Evolutionary conservation across 23 tunicate genomes (phyloP).

Genomic region (Diplosoma virens): DNA sequence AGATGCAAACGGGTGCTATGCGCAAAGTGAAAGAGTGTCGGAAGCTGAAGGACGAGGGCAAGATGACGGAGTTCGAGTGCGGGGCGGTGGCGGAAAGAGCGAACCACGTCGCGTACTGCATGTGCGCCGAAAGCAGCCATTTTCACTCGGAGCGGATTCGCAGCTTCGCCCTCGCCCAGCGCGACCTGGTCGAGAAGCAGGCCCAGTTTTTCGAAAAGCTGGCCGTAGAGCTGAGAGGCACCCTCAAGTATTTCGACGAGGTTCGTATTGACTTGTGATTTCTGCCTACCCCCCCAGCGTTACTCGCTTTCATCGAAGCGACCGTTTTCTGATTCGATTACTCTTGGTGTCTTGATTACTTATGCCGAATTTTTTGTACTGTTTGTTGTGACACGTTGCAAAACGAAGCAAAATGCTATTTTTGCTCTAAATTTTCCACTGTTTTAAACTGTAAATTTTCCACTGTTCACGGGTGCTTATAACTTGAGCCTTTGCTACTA

Average conservation of each 20-base stretch:
- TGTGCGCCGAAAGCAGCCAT: constrained; percentile 80
- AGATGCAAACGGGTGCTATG: constrained; percentile 90
- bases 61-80: constrained; percentile 67
- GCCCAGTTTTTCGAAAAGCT: constrained; percentile 73
- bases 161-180: constrained; percentile 53
- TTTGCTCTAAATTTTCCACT: too few relatives aligned
- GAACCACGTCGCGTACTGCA: constrained; percentile 59
- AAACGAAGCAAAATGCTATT: too few relatives aligned
- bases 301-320: too few relatives aligned
- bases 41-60: constrained; percentile 69
- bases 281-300: too few relatives aligned
- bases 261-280: constrained; percentile 4
- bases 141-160: constrained; percentile 79
- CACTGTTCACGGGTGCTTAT: too few relatives aligned
- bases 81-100: constrained; percentile 81
- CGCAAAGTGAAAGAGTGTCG: constrained; percentile 84
- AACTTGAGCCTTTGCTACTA: too few relatives aligned
- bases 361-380: too few relatives aligned
- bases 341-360: too few relatives aligned
- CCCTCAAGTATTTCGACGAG: constrained; percentile 52
- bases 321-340: too few relatives aligned
- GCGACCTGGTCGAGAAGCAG: constrained; percentile 48
- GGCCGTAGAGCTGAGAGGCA: constrained; percentile 50
- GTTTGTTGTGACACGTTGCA: too few relatives aligned
- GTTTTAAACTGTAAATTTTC: too few relatives aligned